A percentile compares a stretch with the other conserved stretches of the same genome.
Conservation (phyloP, 2,797 vertebrate species). For the Lepilemur ruficaudatus region DNA sequence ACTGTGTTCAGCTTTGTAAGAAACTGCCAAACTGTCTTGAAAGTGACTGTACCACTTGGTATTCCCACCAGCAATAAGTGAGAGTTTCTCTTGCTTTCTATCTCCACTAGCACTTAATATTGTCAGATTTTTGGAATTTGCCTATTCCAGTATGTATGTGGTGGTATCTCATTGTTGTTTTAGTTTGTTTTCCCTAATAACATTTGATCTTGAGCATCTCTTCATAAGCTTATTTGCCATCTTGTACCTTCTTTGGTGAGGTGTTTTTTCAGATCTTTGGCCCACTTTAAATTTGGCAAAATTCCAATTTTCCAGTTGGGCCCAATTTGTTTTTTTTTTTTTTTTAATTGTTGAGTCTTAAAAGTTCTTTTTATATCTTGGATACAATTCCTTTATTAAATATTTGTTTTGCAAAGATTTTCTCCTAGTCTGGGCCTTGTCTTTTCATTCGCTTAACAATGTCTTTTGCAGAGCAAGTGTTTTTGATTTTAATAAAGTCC, state of each 20-base stretch:
- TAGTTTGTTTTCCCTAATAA: background rate
- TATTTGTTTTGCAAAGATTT: background rate
- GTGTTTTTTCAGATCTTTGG: background rate
- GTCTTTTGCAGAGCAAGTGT: background rate
- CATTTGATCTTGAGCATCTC: background rate
- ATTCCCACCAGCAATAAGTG: background rate
- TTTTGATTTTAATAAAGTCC: slow-evolving; percentile 10
- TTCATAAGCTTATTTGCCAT: background rate
- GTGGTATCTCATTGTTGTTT: background rate
- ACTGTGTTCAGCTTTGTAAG: background rate
- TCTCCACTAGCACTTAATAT: background rate
- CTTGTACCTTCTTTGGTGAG: background rate
- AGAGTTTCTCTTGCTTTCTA: background rate
- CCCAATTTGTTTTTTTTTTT: background rate
- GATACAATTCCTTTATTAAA: background rate
- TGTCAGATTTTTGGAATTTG: background rate
- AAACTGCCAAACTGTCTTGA: background rate
- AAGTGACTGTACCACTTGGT: background rate
- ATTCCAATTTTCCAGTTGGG: background rate
- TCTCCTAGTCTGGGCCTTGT: background rate
- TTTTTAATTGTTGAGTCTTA: background rate
- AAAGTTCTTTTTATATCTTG: background rate
- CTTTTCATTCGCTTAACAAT: background rate
- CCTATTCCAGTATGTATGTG: background rate
- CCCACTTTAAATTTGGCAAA: background rate